phyloP scores from a whole-genome alignment of 2,888 invertebrate species.

The Ganaspis brasiliensis region DNA sequence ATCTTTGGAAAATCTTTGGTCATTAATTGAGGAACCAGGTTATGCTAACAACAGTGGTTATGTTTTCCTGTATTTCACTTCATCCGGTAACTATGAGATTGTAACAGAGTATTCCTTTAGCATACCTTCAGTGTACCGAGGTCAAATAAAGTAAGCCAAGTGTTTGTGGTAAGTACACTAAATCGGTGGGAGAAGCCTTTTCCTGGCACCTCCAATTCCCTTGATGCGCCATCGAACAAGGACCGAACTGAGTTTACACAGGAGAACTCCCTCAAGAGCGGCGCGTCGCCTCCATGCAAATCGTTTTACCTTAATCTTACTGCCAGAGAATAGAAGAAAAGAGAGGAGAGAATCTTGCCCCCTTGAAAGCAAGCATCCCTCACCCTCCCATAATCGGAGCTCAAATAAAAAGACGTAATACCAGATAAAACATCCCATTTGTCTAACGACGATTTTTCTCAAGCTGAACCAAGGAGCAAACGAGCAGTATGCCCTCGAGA shows the following conservation, averaged over 20 bases:
- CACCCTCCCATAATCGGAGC: slow-evolving; percentile 74
- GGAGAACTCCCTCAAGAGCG: slow-evolving; percentile 68
- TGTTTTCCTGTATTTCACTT: too few relatives aligned
- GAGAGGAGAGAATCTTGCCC: slow-evolving; percentile 44
- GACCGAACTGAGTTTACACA: slow-evolving; percentile 60
- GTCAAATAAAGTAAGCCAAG: slow-evolving; percentile 65
- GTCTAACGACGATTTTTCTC: slow-evolving; percentile 79
- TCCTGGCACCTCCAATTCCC: slow-evolving; percentile 44
- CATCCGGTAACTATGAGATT: too few relatives aligned
- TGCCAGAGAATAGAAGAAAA: slow-evolving; percentile 54
- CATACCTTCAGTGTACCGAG: slow-evolving; percentile 66
- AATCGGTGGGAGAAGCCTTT: slow-evolving; percentile 45
- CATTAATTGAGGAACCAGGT: too few relatives aligned
- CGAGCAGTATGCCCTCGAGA: slow-evolving; percentile 64
- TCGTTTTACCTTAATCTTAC: slow-evolving; percentile 77
- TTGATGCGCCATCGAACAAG: slow-evolving; percentile 50
- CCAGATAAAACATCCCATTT: slow-evolving; percentile 80
- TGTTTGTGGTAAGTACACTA: slow-evolving; percentile 61
- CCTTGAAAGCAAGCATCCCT: slow-evolving; percentile 49
- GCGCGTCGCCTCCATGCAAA: slow-evolving; percentile 71
- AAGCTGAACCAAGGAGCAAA: slow-evolving; percentile 48
- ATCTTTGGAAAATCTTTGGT: too few relatives aligned
- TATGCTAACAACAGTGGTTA: too few relatives aligned
- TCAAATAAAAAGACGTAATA: slow-evolving; percentile 79
- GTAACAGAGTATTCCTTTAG: too few relatives aligned